Evolutionary conservation across 2,888 invertebrate genomes (phyloP), one percentile per base, ranked within the genome.

Genomic region (Acanthoscelides obtectus): DNA sequence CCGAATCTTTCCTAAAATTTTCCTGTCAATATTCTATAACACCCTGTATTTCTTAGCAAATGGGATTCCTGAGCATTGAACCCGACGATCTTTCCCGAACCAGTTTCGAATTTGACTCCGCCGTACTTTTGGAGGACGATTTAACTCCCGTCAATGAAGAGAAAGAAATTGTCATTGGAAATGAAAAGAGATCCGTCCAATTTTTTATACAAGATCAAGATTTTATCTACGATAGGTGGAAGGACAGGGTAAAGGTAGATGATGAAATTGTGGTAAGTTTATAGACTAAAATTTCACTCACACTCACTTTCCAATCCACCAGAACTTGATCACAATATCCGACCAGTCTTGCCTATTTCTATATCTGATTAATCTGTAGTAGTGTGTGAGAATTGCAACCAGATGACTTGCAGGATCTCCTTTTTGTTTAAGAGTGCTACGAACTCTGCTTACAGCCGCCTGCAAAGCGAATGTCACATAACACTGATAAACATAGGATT

Each of bases 171-270:
- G 88, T 91, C 19, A 91, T 93, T 72, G 91, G 92, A 77, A 89
- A 90, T 2, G 87, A 87, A 83, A 77, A 79, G 70, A 80, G 79
- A 74, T 82, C 83, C 12, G 74, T 83, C 45, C 81, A 84, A 70
- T 83, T 84, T 72, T 82, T 81, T 70, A 86, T 90, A 22, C 87
- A 88, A n/a, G 92, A 91, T 72, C 90, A 90, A 73, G 87, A 90
- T 66, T 88, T 92, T n/a, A 91, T 94, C 70, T 90, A 91, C 84
- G 90, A 92, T 71, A 93, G 92, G 83, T 93, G 93, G 90, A 90
- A 90, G 83, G 92, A 92, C 82, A 89, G 92, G 72, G 87, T 95
- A 79, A 89, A 89, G 2, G 87, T 89, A 22, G 91, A 92, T 71
- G 92, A 90, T 74, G 92, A 94, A 82, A 92, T 96, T 83, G 90